Evolutionary conservation across 2,797 vertebrate genomes (phyloP).

Genomic region (Muscicapa striata): DNA sequence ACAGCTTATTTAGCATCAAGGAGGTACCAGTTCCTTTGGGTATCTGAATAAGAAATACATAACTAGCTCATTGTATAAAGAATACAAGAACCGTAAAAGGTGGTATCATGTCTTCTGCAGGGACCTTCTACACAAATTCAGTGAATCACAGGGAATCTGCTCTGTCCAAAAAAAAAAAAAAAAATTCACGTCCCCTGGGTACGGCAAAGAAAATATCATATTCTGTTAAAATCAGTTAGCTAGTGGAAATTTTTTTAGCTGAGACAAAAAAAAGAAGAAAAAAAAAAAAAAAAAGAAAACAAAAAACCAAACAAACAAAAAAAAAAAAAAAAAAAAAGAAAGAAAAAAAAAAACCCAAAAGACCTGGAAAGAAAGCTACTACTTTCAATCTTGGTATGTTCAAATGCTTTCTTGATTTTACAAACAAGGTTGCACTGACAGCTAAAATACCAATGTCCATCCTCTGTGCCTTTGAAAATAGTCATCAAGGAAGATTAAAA

Average conservation of each 20-base stretch:
- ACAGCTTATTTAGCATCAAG: not conserved
- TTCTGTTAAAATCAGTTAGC: not conserved
- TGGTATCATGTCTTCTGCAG: not conserved
- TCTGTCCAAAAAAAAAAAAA: not conserved
- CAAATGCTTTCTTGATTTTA: not conserved
- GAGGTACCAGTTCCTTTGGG: not conserved
- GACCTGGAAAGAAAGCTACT: not conserved
- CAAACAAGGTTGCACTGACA: not conserved
- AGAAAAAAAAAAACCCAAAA: too few relatives aligned
- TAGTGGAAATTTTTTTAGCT: not conserved
- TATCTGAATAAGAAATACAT: not conserved
- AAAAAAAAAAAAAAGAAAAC: not conserved
- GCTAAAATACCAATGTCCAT: not conserved
- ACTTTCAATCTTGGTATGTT: not conserved
- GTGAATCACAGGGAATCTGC: not conserved
- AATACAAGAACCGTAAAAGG: not conserved
- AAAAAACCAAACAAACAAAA: too few relatives aligned
- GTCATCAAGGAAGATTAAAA: not conserved
- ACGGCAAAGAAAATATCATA: not conserved
- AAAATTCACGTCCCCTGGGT: not conserved
- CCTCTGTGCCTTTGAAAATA: not conserved
- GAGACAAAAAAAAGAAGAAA: not conserved
- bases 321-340: too few relatives aligned
- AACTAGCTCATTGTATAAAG: not conserved
- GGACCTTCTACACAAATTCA: not conserved